Percentiles rank a stretch among this genome's conserved stretches.
These are phyloP conservation scores for Cyprinodon variegatus DNA, from an alignment of 2,113 vertebrate genomes.

Conservation along the genomic window DNA sequence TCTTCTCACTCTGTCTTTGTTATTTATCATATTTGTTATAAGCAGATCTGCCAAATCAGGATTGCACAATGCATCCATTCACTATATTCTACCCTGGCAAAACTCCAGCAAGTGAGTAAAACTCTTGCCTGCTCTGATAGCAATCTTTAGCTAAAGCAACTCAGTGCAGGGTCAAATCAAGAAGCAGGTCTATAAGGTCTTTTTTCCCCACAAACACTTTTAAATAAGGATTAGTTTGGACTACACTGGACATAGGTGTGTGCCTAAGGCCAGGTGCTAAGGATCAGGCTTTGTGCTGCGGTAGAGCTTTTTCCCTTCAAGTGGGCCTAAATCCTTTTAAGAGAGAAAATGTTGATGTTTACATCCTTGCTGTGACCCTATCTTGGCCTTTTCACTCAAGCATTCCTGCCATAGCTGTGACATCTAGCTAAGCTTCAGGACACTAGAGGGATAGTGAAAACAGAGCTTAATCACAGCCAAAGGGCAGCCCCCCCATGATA, in stretches of 20 bases:
- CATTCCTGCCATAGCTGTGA: conserved; percentile 83
- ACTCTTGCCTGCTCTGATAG: conserved; percentile 74
- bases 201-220: conserved; percentile 54
- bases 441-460: conserved; percentile 76
- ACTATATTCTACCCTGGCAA: conserved; percentile 57
- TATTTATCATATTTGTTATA: conserved; percentile 72
- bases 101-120: conserved; percentile 71
- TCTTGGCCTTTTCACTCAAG: conserved; percentile 73
- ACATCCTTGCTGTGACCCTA: conserved; percentile 80
- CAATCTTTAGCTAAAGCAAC: conserved; percentile 74
- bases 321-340: conserved; percentile 78
- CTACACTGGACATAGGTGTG: conserved; percentile 65
- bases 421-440: conserved; percentile 80
- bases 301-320: conserved; percentile 67
- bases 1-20: conserved; percentile 67
- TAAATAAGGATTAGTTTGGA: conserved; percentile 63
- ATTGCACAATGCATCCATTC: conserved; percentile 77
- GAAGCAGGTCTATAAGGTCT: conserved; percentile 70
- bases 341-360: conserved; percentile 84
- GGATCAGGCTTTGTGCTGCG: conserved; percentile 70
- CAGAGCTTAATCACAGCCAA: conserved; percentile 79
- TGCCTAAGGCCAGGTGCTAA: conserved; percentile 72
- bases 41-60: conserved; percentile 71
- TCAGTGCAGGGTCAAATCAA: conserved; percentile 52
- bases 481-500: conserved; percentile 70